phyloP scores from a whole-genome alignment of 35 echinoderm and acorn worm genomes.

The Acanthaster planci region DNA sequence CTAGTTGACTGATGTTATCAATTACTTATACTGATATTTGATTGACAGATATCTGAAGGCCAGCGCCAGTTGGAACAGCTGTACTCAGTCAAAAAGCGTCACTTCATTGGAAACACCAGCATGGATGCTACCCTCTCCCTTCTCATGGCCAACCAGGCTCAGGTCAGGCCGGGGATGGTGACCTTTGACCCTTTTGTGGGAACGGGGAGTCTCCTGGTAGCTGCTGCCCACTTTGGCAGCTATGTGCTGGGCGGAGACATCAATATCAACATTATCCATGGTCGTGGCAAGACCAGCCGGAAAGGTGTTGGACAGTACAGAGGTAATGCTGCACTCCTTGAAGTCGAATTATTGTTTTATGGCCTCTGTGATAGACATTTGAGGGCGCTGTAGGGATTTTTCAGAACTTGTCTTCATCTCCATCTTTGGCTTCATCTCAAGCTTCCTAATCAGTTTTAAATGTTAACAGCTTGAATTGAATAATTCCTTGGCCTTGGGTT shows the following conservation, averaged over 20 bases:
- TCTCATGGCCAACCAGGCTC: constrained; percentile 88
- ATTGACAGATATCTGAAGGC: constrained; percentile 68
- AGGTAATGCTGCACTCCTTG: constrained; percentile 40
- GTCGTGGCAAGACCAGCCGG: constrained; percentile 77
- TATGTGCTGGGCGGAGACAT: constrained; percentile 85
- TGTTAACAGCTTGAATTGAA: too few species aligned
- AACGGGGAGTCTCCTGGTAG: constrained; percentile 89
- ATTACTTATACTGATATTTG: too few species aligned
- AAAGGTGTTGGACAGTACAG: constrained; percentile 41
- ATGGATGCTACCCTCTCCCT: constrained; percentile 90
- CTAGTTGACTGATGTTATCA: too few species aligned
- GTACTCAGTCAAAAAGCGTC: constrained; percentile 93
- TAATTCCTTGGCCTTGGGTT: too few species aligned
- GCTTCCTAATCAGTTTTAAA: too few species aligned
- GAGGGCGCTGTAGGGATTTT: too few species aligned
- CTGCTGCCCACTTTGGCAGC: constrained; percentile 78
- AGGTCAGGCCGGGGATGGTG: constrained; percentile 47
- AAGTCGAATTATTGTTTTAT: too few species aligned
- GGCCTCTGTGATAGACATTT: too few species aligned
- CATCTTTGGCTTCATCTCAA: too few species aligned
- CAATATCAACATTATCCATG: constrained; percentile 82
- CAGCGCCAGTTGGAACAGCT: constrained; percentile 70
- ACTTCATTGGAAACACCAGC: constrained; percentile 98
- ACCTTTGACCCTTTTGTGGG: constrained; percentile 97
- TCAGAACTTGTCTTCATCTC: too few species aligned